phyloP scores from a whole-genome alignment of 2,888 invertebrate species.

The Himalopsyche anomala region DNA sequence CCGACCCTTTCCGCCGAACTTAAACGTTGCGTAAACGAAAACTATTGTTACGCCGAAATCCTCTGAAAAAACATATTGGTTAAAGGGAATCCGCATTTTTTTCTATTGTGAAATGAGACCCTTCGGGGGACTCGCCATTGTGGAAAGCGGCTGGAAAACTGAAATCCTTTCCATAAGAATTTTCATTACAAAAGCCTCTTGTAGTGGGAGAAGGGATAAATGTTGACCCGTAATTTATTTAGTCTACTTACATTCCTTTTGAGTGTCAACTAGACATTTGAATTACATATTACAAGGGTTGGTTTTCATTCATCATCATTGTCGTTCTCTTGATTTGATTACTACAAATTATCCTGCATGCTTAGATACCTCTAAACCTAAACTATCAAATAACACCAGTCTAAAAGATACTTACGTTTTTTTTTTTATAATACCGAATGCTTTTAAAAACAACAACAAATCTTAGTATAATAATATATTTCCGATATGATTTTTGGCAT shows the following conservation, averaged over 20 bases:
- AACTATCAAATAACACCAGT: too few species aligned
- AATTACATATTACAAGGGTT: constrained; percentile 11
- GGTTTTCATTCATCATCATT: constrained; percentile 19
- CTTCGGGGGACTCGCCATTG: constrained; percentile 44
- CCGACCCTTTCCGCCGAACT: not conserved
- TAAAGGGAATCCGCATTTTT: constrained; percentile 51
- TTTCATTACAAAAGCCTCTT: constrained; percentile 47
- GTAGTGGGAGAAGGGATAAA: constrained; percentile 1
- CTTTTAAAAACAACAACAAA: too few species aligned
- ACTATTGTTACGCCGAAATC: constrained; percentile 41
- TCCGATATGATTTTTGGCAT: too few species aligned
- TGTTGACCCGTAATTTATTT: constrained; percentile 12
- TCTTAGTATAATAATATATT: too few species aligned
- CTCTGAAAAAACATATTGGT: constrained; percentile 49
- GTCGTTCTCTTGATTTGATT: too few species aligned
- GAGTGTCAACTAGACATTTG: constrained; percentile 1
- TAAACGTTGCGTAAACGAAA: constrained; percentile 34
- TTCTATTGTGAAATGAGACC: constrained; percentile 46
- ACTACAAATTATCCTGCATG: too few species aligned
- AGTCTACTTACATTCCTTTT: constrained; percentile 44
- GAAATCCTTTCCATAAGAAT: constrained; percentile 46
- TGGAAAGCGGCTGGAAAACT: constrained; percentile 44
- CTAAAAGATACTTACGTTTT: too few species aligned
- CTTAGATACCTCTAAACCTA: too few species aligned
- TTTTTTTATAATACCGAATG: too few species aligned